Evolutionary conservation across 2,888 invertebrate genomes (phyloP).

Genomic region (Sesia bembeciformis): DNA sequence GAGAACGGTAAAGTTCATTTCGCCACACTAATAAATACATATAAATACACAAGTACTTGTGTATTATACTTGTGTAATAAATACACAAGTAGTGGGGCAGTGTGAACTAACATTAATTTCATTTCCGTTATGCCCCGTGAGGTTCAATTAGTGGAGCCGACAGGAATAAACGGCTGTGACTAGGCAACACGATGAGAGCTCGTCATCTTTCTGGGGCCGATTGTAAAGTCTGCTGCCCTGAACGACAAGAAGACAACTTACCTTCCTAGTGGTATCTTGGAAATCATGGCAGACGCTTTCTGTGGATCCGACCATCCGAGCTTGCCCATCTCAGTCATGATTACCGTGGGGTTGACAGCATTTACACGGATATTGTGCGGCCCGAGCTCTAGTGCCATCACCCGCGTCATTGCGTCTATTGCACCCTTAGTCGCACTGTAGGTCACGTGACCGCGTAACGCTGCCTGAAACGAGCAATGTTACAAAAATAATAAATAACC

Average conservation of each 20-base stretch:
- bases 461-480: constrained; percentile 43
- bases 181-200: no score
- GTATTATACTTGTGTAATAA: no score
- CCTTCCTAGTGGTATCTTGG: constrained; percentile 85
- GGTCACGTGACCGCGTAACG: constrained; percentile 79
- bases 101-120: no score
- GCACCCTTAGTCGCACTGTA: constrained; percentile 89
- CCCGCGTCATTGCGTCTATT: constrained; percentile 83
- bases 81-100: no score
- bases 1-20: no score
- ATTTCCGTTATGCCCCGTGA: no score
- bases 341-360: constrained; percentile 90
- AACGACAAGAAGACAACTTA: constrained; percentile 20
- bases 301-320: constrained; percentile 83
- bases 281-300: constrained; percentile 78
- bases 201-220: no score
- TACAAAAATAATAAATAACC: not conserved
- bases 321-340: constrained; percentile 88
- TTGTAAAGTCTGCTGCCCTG: no score
- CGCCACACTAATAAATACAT: no score
- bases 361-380: constrained; percentile 86
- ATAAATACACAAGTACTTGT: no score
- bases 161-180: no score
- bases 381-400: constrained; percentile 87
- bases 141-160: no score